Evolutionary conservation across 2,888 invertebrate species (phyloP).

Genomic region (Drosophila atripex): DNA sequence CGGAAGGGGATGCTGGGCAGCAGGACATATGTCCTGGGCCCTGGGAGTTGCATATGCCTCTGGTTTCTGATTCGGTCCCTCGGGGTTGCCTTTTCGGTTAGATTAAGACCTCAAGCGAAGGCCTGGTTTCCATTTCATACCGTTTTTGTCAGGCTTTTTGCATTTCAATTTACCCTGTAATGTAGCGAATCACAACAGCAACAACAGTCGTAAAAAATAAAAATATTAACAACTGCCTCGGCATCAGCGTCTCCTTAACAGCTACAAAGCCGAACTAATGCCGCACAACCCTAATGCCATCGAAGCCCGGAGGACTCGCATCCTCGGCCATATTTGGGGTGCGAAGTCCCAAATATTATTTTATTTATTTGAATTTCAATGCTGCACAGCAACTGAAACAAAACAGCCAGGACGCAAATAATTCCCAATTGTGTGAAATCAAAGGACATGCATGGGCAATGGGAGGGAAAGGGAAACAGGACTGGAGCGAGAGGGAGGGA

Average conservation of each 20-base stretch:
- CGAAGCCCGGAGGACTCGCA: slow-evolving; percentile 20
- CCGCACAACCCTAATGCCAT: slow-evolving; percentile 15
- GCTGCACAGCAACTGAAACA: slow-evolving; percentile 46
- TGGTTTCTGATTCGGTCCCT: slow-evolving; percentile 54
- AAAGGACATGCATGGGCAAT: slow-evolving; percentile 35
- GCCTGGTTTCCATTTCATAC: slow-evolving; percentile 38
- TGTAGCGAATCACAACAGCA: slow-evolving; percentile 81
- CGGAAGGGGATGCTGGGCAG: slow-evolving; percentile 10
- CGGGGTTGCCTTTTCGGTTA: slow-evolving; percentile 81
- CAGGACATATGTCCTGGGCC: slow-evolving; percentile 48
- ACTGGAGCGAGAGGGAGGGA: neutral
- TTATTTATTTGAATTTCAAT: slow-evolving; percentile 80
- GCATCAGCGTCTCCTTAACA: slow-evolving; percentile 65
- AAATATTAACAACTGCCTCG: slow-evolving; percentile 71
- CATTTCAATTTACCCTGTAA: slow-evolving; percentile 23
- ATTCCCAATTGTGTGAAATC: slow-evolving; percentile 30
- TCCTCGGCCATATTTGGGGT: slow-evolving; percentile 72
- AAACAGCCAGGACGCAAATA: slow-evolving; percentile 27
- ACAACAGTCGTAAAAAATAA: slow-evolving; percentile 68
- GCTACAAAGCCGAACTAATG: slow-evolving; percentile 76
- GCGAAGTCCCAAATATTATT: slow-evolving; percentile 81
- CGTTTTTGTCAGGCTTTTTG: neutral
- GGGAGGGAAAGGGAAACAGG: slow-evolving; percentile 2
- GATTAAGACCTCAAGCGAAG: slow-evolving; percentile 82
- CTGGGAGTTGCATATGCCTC: slow-evolving; percentile 57